These are phyloP conservation scores for Ochropleura plecta DNA, from an alignment of 2,888 invertebrate species.

Conservation along the genomic window DNA sequence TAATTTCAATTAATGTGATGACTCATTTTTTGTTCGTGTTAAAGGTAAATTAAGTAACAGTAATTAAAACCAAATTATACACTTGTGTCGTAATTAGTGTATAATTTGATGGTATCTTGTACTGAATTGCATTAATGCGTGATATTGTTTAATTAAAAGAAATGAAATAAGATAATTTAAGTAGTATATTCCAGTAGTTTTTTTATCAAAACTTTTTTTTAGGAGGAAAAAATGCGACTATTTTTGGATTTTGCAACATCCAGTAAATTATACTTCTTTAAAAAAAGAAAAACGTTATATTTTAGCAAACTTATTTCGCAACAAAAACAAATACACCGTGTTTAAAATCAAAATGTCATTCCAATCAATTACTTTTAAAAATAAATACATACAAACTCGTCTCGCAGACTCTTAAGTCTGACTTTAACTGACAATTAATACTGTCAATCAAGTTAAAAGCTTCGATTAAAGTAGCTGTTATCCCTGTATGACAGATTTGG, in stretches of 20 bases:
- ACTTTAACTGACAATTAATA: constrained; percentile 50
- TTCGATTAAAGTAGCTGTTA: constrained; percentile 33
- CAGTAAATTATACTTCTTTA: not conserved
- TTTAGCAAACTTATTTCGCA: not conserved
- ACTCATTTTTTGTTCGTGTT: constrained; percentile 47
- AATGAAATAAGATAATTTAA: constrained; percentile 2
- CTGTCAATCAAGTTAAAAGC: constrained; percentile 52
- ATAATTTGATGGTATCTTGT: constrained; percentile 51
- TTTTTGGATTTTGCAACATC: too few species aligned
- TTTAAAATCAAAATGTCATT: constrained; percentile 4
- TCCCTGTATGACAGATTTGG: constrained; percentile 12
- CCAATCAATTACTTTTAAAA: constrained; percentile 15
- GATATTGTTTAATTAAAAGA: constrained; percentile 36
- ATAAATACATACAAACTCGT: not conserved
- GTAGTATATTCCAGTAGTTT: not conserved
- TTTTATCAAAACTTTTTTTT: too few species aligned
- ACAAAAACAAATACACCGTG: too few species aligned
- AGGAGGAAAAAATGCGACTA: too few species aligned
- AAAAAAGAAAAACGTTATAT: not conserved
- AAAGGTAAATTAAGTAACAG: constrained; percentile 32
- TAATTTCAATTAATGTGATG: constrained; percentile 45
- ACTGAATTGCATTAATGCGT: constrained; percentile 32
- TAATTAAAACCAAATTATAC: constrained; percentile 47
- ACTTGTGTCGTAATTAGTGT: constrained; percentile 38
- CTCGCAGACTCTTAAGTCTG: constrained; percentile 13